phyloP scores from a whole-genome alignment of 2,113 vertebrate genomes.

The Bettongia penicillata region DNA sequence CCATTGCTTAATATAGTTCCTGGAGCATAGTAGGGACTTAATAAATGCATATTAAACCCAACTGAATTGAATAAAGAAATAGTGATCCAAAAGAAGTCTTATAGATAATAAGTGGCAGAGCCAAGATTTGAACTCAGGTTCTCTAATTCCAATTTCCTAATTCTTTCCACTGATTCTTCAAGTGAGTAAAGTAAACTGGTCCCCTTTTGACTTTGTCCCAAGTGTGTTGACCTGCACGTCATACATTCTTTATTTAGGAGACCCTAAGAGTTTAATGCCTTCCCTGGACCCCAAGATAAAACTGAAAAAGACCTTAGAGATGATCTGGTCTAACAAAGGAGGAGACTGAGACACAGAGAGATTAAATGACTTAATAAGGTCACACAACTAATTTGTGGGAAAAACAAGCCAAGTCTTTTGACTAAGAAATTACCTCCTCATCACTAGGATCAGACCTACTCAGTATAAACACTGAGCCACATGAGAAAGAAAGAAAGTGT shows the following conservation, averaged over 20 bases:
- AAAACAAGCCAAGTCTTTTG: background rate
- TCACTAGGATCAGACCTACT: background rate
- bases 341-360: background rate
- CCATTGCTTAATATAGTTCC: background rate
- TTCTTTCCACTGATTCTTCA: background rate
- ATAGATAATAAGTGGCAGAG: background rate
- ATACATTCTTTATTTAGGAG: background rate
- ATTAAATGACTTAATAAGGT: background rate
- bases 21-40: background rate
- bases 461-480: background rate
- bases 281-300: background rate
- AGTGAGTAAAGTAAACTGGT: background rate
- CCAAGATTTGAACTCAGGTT: background rate
- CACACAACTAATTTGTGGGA: background rate
- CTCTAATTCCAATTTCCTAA: background rate
- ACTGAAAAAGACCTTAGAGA: background rate
- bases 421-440: background rate
- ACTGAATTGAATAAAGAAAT: background rate
- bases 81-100: background rate
- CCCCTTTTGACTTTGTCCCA: background rate
- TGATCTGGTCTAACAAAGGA: background rate
- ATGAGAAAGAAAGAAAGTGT: conserved; percentile 6
- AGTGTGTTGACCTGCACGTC: background rate
- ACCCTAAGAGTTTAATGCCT: background rate
- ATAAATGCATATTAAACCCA: background rate